phyloP scores from a whole-genome alignment of 2,888 invertebrate species.

The Scaptomyza flava region DNA sequence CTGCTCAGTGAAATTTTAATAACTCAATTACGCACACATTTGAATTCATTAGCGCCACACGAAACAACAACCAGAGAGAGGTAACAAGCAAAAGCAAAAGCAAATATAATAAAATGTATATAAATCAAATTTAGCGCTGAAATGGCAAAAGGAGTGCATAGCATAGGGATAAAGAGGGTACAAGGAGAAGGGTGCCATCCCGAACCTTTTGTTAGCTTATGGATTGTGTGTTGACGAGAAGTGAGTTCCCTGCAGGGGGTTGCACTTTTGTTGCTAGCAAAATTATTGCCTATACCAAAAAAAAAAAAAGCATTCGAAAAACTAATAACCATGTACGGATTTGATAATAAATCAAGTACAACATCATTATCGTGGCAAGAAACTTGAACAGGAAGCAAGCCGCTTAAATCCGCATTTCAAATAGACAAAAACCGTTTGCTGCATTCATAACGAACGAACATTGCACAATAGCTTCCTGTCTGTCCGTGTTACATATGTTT shows the following conservation, averaged over 20 bases:
- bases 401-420: constrained; percentile 56
- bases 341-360: constrained; percentile 77
- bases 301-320: constrained; percentile 55
- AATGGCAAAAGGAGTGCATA: constrained; percentile 65
- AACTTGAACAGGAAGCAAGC: constrained; percentile 22
- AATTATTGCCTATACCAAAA: constrained; percentile 68
- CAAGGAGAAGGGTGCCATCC: constrained; percentile 10
- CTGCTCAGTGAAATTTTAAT: constrained; percentile 78
- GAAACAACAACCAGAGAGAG: constrained; percentile 39
- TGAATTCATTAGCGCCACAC: constrained; percentile 81
- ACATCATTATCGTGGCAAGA: constrained; percentile 33
- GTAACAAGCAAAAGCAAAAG: constrained; percentile 43
- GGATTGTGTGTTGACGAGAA: constrained; percentile 38
- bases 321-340: constrained; percentile 78
- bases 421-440: constrained; percentile 33
- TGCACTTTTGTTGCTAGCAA: constrained; percentile 26
- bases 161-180: background rate
- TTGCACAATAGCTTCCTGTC: constrained; percentile 33
- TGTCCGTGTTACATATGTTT: constrained; percentile 63
- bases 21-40: constrained; percentile 83
- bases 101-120: constrained; percentile 78
- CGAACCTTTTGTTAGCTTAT: constrained; percentile 41
- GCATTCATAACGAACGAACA: constrained; percentile 39
- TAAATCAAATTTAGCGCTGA: constrained; percentile 77
- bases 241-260: constrained; percentile 48